Base-by-base conservation (phyloP, 2,888 invertebrate species). In the Andricus quercusramuli region DNA sequence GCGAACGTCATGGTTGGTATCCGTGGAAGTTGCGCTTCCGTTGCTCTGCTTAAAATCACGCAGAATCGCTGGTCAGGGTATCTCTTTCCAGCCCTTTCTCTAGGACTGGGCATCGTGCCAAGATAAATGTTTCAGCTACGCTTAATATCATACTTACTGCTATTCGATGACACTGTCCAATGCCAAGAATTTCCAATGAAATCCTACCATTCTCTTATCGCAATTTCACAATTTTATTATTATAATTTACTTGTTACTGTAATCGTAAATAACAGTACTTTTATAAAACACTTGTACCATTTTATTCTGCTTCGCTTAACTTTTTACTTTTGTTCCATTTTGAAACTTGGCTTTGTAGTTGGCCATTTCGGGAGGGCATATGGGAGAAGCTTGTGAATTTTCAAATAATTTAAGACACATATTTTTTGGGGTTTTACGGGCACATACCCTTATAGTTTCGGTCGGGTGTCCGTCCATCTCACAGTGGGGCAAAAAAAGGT, bases 111-210 rank as follows among this genome's bases (percentile, higher is more conserved):
- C 74, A 74, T 37, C 15, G 56, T n/a, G 74, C 74, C 74, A 74
- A 74, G 56, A 74, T 74, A 74, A 74, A 74, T 59, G 56, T 74
- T 74, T 74, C 74, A 74, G 56, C 56, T 59, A 74, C 74, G 51
- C 32, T 74, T 74, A 74, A 74, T 74, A 74, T 74, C 74, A 59
- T 74, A 74, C 51, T 74, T 74, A 74, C 74, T 56, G 74, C 56
- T 74, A 74, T 74, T n/a, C 51, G 56, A 74, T 74, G 74, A 59
- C 56, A 74, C 32, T 15, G 32, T 56, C 56, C 56, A 74, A 37
- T 56, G 32, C 32, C 74, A 74, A 74, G 74, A 74, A 74, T 37
- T 74, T 20, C 74, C 74, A 59, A 37, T 74, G 51, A 56, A 74
- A n/a, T n/a, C 15, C 56, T 51, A 56, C 32, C 13, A 37, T 74